Conservation (phyloP, 1,140 invertebrate species). For the Temnothorax longispinosus region DNA sequence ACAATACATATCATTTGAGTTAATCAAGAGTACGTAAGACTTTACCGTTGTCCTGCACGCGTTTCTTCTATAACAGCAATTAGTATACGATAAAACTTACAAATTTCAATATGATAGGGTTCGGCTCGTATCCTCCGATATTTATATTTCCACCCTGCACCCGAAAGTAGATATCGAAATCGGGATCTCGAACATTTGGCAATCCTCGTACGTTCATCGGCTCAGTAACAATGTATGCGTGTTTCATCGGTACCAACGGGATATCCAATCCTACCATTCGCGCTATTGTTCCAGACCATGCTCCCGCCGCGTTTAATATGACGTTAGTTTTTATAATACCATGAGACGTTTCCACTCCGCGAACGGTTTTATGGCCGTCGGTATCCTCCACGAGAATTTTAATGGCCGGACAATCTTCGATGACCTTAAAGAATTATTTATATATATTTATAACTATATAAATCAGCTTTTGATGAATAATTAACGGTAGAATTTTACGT, state of each 20-base stretch:
- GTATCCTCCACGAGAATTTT: slow-evolving; percentile 89
- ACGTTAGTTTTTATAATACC: slow-evolving; percentile 91
- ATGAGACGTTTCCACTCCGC: slow-evolving; percentile 90
- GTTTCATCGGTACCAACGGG: slow-evolving; percentile 94
- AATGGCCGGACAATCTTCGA: slow-evolving; percentile 92
- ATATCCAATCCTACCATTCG: slow-evolving; percentile 90
- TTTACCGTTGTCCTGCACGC: background rate
- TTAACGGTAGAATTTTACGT: background rate
- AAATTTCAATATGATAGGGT: slow-evolving; percentile 92
- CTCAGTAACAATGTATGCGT: slow-evolving; percentile 94
- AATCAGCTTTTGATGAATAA: background rate
- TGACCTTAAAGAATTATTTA: slow-evolving; percentile 85
- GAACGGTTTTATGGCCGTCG: slow-evolving; percentile 88
- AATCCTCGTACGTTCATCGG: slow-evolving; percentile 90
- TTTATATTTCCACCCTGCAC: slow-evolving; percentile 93
- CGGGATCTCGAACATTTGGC: slow-evolving; percentile 95
- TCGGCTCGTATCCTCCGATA: slow-evolving; percentile 95
- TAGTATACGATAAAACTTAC: slow-evolving; percentile 82
- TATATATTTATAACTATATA: background rate
- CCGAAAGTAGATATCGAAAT: slow-evolving; percentile 93
- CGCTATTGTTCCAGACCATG: slow-evolving; percentile 92
- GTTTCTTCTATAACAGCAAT: background rate
- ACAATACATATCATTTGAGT: background rate
- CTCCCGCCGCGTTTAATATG: slow-evolving; percentile 92
- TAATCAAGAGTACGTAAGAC: background rate